Base-by-base conservation (phyloP, 1,140 invertebrate species). In the Drosophila neocordata region DNA sequence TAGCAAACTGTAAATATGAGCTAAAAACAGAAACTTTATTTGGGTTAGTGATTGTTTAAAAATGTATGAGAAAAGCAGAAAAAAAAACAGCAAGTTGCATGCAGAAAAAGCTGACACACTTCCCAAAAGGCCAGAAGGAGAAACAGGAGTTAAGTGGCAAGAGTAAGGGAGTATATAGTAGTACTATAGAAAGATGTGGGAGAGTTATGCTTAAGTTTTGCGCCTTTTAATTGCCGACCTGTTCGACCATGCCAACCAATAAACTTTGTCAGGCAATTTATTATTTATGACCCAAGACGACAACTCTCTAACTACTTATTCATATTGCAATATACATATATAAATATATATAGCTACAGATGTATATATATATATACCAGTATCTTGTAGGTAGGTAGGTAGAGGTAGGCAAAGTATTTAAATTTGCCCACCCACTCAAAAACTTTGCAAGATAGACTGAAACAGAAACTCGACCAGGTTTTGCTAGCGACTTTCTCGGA, bases 41-140 rank as follows among this genome's bases (percentile, higher is more conserved):
- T 85, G 79, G 82, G 82, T 85, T 82, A 82, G 78, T 48, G 71
- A 87, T 85, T 85, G 82, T 74, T 85, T 70, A 85, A 85, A 85
- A 82, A 85, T 85, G 65, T 70, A 85, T 88, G 65, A 88, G 51
- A 27, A 7, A 67, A 65, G 64, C 51, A 60, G 44, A 38, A 31
- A 31, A n/a, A n/a, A n/a, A n/a, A n/a, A n/a, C n/a, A n/a, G 27
- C 27, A 31, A 37, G 37, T 38, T 38, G 41, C 41, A 44, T 44
- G 13, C 13, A 20, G 41, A 48, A 41, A 48, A 48, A 48, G n/a
- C 41, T 48, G 41, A 15, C 41, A 48, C 15, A 48, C 41, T 48
- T 48, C 41, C 41, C 41, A 48, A 48, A 48, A 48, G 52, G 27
- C 12, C 52, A 34, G 52, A 2, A 48, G 52, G 8, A 48, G 41